phyloP scores from a whole-genome alignment of 2,113 vertebrate genomes.

The Xerus inauris region DNA sequence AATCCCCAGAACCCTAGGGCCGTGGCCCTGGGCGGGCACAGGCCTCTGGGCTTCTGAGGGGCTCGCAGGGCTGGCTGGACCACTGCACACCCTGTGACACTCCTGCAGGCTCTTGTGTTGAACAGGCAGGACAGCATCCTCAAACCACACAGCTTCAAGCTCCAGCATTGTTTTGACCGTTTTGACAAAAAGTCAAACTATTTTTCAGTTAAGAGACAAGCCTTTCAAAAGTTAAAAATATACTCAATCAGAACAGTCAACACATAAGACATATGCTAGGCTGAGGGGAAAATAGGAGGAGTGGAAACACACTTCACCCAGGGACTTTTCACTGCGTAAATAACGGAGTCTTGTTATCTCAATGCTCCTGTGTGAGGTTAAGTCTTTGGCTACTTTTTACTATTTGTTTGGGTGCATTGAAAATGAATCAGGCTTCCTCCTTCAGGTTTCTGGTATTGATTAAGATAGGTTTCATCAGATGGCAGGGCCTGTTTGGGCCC shows the following conservation, averaged over 20 bases:
- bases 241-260: not conserved
- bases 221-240: constrained; percentile 63
- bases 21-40: accelerated
- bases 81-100: accelerated
- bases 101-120: accelerated
- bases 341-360: not conserved
- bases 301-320: accelerated
- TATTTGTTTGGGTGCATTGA: not conserved
- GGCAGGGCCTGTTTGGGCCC: not conserved
- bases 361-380: not conserved
- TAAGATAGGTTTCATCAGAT: not conserved
- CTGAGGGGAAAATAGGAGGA: not conserved
- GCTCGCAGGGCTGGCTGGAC: accelerated
- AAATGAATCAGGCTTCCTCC: not conserved
- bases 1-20: accelerated
- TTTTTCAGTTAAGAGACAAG: constrained; percentile 57
- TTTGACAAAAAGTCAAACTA: constrained; percentile 69
- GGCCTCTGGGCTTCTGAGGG: accelerated
- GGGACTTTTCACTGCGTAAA: accelerated
- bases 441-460: not conserved
- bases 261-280: not conserved
- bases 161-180: not conserved
- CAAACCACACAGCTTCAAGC: not conserved
- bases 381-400: not conserved
- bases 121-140: not conserved